These are phyloP conservation scores for Paramacrobiotus metropolitanus DNA, from an alignment of 1,140 invertebrate genomes.

Conservation along the genomic window DNA sequence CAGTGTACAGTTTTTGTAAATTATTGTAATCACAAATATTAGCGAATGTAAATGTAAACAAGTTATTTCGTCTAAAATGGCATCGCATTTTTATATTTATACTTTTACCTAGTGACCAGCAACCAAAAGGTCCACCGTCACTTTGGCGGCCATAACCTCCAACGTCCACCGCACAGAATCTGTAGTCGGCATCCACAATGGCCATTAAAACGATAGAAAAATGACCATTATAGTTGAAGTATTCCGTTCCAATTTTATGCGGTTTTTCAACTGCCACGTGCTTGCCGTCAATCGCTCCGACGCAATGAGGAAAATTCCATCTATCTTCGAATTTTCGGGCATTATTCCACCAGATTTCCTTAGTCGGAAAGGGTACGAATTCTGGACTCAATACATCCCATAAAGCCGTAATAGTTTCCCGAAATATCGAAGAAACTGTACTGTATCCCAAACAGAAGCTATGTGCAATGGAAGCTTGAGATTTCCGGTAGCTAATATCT, in stretches of 20 bases:
- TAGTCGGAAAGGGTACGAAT: background rate
- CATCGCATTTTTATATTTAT: too few relatives aligned
- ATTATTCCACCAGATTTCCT: background rate
- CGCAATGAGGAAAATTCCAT: slow-evolving; percentile 26
- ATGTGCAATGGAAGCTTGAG: background rate
- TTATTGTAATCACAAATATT: too few relatives aligned
- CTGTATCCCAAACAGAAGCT: background rate
- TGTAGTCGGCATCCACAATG: slow-evolving; percentile 25
- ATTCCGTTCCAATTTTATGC: slow-evolving; percentile 22
- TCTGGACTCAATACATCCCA: background rate
- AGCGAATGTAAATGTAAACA: too few relatives aligned
- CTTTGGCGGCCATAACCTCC: slow-evolving; percentile 21
- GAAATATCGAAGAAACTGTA: background rate
- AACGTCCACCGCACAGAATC: slow-evolving; percentile 24
- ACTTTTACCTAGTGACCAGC: too few relatives aligned
- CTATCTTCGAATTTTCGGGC: background rate
- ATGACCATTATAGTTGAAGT: slow-evolving; percentile 28
- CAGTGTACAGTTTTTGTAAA: too few relatives aligned
- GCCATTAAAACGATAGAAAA: slow-evolving; percentile 28
- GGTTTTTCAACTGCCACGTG: slow-evolving; percentile 26
- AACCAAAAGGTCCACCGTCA: slow-evolving; percentile 22
- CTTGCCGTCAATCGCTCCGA: slow-evolving; percentile 28
- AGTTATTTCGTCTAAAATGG: too few relatives aligned
- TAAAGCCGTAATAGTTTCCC: background rate
- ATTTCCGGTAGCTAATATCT: background rate